phyloP scores from a whole-genome alignment of 2,888 invertebrate species.

The Euplexia lucipara region DNA sequence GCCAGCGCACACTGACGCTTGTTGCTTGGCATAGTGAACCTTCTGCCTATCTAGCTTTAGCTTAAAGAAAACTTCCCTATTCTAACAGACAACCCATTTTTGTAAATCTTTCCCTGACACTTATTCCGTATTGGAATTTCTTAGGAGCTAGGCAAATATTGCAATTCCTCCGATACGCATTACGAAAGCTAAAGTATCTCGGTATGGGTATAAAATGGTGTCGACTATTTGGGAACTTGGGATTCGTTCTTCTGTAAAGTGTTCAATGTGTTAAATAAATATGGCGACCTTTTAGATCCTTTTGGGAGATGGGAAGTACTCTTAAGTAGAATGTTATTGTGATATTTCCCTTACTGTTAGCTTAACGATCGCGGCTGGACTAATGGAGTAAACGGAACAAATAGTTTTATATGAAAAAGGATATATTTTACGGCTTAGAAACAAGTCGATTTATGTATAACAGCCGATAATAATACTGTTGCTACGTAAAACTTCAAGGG shows the following conservation, averaged over 20 bases:
- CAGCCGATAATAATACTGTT: background rate
- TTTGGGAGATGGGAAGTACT: conserved; percentile 7
- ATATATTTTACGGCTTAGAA: conserved; percentile 3
- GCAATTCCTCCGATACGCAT: conserved; percentile 32
- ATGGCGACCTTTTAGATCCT: conserved; percentile 1
- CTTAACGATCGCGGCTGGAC: conserved; percentile 23
- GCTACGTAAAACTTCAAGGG: background rate
- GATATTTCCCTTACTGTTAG: conserved; percentile 5
- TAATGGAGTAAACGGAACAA: conserved; percentile 40
- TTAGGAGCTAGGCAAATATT: conserved; percentile 47
- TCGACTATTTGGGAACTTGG: conserved; percentile 13
- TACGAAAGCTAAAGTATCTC: conserved; percentile 19
- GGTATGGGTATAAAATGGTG: conserved; percentile 19
- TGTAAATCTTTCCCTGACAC: conserved; percentile 37
- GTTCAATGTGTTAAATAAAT: conserved; percentile 26
- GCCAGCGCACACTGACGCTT: background rate
- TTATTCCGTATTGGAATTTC: conserved; percentile 55
- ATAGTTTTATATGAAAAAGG: conserved; percentile 26
- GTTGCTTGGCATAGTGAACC: background rate
- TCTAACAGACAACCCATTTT: conserved; percentile 33
- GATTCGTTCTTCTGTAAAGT: background rate
- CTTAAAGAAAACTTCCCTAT: conserved; percentile 5
- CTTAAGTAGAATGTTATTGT: conserved; percentile 3
- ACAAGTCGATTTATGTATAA: background rate
- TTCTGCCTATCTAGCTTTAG: background rate